Evolutionary conservation across 1,140 invertebrate species (phyloP).

Genomic region (Saxidomus purpurata): DNA sequence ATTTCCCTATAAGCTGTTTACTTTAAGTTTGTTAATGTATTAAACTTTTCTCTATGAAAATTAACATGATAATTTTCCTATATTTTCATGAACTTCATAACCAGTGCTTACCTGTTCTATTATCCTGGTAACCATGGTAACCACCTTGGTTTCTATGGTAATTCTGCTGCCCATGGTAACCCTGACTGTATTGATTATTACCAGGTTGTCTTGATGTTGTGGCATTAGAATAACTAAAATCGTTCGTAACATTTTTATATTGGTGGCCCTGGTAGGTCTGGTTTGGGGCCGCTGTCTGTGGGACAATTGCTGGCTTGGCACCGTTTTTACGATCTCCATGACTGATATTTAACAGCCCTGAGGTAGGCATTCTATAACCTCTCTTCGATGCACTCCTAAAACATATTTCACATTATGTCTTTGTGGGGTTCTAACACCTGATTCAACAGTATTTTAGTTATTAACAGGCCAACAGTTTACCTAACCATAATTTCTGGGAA

Average conservation of each 20-base stretch:
- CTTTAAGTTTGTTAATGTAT: too few relatives aligned
- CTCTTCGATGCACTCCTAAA: constrained; percentile 77
- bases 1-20: too few relatives aligned
- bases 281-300: background rate
- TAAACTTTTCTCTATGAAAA: too few relatives aligned
- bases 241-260: constrained; percentile 27
- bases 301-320: constrained; percentile 6
- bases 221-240: constrained; percentile 50
- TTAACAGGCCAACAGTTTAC: too few relatives aligned
- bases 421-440: too few relatives aligned
- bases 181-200: constrained; percentile 38
- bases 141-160: constrained; percentile 39
- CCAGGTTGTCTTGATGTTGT: constrained; percentile 12
- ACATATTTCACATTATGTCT: background rate
- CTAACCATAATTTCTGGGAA: too few relatives aligned
- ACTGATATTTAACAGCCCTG: constrained; percentile 89
- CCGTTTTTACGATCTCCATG: constrained; percentile 82
- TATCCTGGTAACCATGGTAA: constrained; percentile 49
- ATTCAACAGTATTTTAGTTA: too few relatives aligned
- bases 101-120: constrained; percentile 40
- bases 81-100: too few relatives aligned
- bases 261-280: constrained; percentile 19
- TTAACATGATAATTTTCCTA: too few relatives aligned
- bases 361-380: constrained; percentile 88
- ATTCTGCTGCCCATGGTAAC: constrained; percentile 14